phyloP scores from a whole-genome alignment of 1,140 invertebrate species.

The Meloidogyne floridensis region DNA sequence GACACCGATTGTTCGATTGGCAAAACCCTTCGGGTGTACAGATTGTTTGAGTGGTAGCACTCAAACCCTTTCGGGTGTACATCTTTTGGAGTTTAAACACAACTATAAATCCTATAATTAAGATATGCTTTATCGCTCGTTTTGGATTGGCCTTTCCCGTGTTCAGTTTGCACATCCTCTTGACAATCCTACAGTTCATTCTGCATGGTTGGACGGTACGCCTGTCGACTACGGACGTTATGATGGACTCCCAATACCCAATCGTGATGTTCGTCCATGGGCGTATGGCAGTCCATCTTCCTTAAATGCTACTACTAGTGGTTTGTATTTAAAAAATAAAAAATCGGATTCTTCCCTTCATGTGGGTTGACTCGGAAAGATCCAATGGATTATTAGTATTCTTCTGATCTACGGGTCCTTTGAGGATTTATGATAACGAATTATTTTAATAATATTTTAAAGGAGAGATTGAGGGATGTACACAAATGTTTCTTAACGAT shows the following conservation, averaged over 20 bases:
- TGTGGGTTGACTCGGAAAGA: no score
- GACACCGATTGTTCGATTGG: no score
- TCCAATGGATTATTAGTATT: no score
- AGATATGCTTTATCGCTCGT: background rate
- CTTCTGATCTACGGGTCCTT: no score
- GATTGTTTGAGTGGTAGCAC: no score
- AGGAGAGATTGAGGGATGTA: background rate
- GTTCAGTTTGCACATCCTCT: background rate
- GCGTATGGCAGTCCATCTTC: background rate
- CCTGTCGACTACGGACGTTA: background rate
- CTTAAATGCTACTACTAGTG: background rate
- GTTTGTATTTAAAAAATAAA: no score
- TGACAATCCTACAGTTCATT: background rate
- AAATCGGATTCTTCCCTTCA: no score
- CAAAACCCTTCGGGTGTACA: no score
- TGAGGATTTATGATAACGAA: no score
- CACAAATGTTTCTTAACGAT: background rate
- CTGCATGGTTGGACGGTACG: background rate
- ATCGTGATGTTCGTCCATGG: background rate
- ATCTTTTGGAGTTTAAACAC: no score
- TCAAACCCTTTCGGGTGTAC: no score
- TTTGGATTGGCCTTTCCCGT: background rate
- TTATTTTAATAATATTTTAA: background rate
- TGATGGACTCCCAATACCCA: background rate
- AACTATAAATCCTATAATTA: background rate